Evolutionary conservation across 2,113 vertebrate species (phyloP).

Genomic region (Lipophrys pholis): DNA sequence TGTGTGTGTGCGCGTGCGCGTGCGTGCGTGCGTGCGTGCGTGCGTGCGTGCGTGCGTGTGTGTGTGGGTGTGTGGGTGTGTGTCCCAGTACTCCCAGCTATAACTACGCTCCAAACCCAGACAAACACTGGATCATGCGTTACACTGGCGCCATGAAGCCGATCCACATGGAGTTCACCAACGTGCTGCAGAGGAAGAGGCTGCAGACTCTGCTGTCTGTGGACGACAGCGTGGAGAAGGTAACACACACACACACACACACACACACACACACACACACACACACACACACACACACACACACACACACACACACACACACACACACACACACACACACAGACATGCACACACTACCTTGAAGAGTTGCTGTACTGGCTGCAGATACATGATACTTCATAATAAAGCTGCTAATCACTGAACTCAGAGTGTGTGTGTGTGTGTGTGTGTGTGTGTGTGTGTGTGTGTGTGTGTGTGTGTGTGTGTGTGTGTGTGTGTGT

Average conservation of each 20-base stretch:
- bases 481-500: too few relatives aligned
- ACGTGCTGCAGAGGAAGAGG: constrained; percentile 94
- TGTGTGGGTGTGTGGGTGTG: neutral
- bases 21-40: neutral
- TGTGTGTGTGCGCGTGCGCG: neutral
- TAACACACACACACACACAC: constrained; percentile 59
- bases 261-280: constrained; percentile 27
- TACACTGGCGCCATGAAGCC: constrained; percentile 98
- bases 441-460: too few relatives aligned
- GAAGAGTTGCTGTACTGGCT: too few relatives aligned
- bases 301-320: constrained; percentile 14
- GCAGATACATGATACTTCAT: too few relatives aligned
- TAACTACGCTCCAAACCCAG: constrained; percentile 94
- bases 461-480: constrained; percentile 14
- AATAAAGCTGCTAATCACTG: too few relatives aligned
- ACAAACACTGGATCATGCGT: constrained; percentile 99
- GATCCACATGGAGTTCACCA: constrained; percentile 99
- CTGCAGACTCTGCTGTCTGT: constrained; percentile 96
- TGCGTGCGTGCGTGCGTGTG: neutral
- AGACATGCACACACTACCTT: too few relatives aligned
- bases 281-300: constrained; percentile 4
- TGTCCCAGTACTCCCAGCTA: constrained; percentile 93
- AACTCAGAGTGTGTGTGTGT: too few relatives aligned
- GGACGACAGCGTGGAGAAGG: constrained; percentile 95
- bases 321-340: constrained; percentile 12